Evolutionary conservation across 2,888 invertebrate genomes (phyloP), one percentile per base, ranked within the genome.

Genomic region (Hemicrepidius hirtus): DNA sequence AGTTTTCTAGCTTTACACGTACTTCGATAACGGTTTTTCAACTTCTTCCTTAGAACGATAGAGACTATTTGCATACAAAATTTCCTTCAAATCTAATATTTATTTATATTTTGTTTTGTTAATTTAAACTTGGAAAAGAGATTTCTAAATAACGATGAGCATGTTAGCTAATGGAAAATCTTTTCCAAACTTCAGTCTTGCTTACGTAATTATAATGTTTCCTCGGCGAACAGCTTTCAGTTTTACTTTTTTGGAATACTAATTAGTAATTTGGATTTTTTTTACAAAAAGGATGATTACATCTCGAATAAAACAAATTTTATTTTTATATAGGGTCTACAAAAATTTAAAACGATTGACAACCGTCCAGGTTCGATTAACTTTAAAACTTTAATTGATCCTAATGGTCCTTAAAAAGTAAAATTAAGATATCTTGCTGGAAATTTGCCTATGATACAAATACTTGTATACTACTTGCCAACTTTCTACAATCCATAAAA

Each of bases 1-100:
- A 67, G 40, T 67, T 59, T 49, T 18, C 32, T 57, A 20, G 57
- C 37, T 40, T 57, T 37, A 35, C 57, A 57, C 37, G 57, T 37
- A 37, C 57, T 37, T 57, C 37, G 53, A 32, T 53, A 53, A 53
- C 13, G 53, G 13, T 53, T 53, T 50, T 28, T 13, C 13, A 53
- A 53, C 28, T 53, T 53, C 13, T 53, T n/a, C 1, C n/a, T 7
- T 24, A 0, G 3, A 24, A 53, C 12, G n/a, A 53, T 53, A 7
- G 13, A 7, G 13, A 7, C 13, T 24, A 24, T 53, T 53, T 24
- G 53, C 24, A 28, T 53, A 13, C 13, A 13, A 28, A 53, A 53
- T 53, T 28, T 32, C 16, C 0, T 24, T 53, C 28, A 53, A 3
- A 12, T 10, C 12, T 28, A n/a, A n/a, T 32, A 10, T 18, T 46